Evolutionary conservation across 2,888 invertebrate genomes (phyloP).

Genomic region (Nezara viridula): DNA sequence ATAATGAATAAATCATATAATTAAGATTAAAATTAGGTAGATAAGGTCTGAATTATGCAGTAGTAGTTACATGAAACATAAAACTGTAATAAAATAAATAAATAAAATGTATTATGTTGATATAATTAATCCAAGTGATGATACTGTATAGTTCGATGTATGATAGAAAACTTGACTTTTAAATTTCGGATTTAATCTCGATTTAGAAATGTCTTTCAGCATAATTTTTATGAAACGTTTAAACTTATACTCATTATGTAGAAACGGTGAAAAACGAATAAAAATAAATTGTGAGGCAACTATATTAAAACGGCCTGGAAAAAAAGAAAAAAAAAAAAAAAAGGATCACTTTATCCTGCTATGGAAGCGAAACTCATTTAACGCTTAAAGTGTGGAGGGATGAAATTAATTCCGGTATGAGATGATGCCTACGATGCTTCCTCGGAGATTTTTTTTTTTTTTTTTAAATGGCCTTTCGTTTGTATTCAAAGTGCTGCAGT

Average conservation of each 20-base stretch:
- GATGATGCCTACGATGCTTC: background rate
- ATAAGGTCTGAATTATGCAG: no score
- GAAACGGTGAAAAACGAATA: background rate
- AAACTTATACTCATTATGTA: background rate
- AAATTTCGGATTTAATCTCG: background rate
- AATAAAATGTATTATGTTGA: no score
- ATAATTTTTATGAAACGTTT: background rate
- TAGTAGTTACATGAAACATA: no score
- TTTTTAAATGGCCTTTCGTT: conserved; percentile 7
- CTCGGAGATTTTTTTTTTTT: background rate
- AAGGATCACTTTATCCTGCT: background rate
- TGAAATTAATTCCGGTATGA: conserved; percentile 1
- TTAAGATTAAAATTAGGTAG: no score
- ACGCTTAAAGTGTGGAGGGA: background rate
- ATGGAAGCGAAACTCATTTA: background rate
- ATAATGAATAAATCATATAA: no score
- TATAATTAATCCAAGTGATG: no score
- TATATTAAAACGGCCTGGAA: background rate
- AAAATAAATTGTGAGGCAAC: background rate
- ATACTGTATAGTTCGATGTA: no score
- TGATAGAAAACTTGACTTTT: background rate
- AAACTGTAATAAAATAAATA: no score
- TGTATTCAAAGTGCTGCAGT: background rate
- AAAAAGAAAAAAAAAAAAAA: background rate
- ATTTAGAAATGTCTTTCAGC: background rate